Evolutionary conservation across 2,113 vertebrate genomes (phyloP).

Genomic region (Zosterops hypoxanthus): DNA sequence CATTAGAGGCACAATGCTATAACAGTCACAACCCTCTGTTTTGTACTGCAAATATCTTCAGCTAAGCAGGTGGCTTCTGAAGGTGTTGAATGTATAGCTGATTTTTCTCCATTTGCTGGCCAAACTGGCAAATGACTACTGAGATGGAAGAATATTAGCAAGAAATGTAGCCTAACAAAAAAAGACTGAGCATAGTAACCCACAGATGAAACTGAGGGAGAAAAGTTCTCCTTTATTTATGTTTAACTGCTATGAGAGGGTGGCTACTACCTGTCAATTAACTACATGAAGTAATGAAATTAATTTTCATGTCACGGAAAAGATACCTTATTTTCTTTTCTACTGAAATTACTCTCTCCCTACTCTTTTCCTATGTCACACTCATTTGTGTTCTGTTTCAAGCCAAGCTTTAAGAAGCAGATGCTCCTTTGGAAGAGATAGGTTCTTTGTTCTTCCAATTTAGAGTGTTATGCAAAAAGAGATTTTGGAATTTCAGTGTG

Average conservation of each 20-base stretch:
- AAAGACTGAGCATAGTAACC: not conserved
- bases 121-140: not conserved
- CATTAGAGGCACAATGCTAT: not conserved
- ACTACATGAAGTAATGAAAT: not conserved
- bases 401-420: not conserved
- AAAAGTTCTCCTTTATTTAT: not conserved
- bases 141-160: not conserved
- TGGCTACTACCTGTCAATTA: not conserved
- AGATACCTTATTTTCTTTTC: not conserved
- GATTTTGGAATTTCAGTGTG: not conserved
- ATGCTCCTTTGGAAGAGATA: not conserved
- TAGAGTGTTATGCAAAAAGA: not conserved
- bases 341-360: not conserved
- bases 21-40: not conserved
- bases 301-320: not conserved
- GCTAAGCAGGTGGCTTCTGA: not conserved
- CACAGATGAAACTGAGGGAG: not conserved
- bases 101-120: not conserved
- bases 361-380: not conserved
- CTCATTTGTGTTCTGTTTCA: not conserved
- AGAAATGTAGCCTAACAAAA: not conserved
- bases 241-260: not conserved
- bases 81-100: not conserved
- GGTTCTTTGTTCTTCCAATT: not conserved
- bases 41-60: not conserved